Evolutionary conservation across 1,140 invertebrate genomes (phyloP), one percentile per base, ranked within the genome.

Genomic region (Caenorhabditis remanei): DNA sequence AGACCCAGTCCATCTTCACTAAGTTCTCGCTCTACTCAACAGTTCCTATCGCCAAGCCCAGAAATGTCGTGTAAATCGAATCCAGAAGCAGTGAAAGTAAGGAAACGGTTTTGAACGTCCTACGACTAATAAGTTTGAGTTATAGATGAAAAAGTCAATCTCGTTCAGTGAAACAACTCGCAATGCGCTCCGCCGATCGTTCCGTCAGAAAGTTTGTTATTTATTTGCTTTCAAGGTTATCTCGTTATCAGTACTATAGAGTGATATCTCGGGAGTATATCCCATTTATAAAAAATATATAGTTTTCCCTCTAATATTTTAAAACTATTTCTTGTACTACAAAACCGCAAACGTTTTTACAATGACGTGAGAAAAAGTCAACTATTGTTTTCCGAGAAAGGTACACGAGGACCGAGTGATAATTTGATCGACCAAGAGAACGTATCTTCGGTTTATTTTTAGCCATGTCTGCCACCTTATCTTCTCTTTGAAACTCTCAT

Each of bases 111-210:
- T 4, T 50, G 0, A 24, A 19, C 19, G 11, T 1, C 0, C 2
- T 19, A 63, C 32, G 61, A 63, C 6, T 63, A 9, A 40, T 40
- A 6, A 19, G 32, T 50, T n/a, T 50, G 9, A 85, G 19, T 63
- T 63, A 19, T 58, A 63, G 63, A 85, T 53, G 85, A 71, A 85
- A 63, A 84, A 84, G 41, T 84, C 82, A 9, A 84, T 84, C 8
- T 84, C 82, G 24, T 84, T 85, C 55, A 71, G 85, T 75, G 85
- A 85, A 79, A 85, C 63, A 46, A 85, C 85, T 53, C 67, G 85
- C 43, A 67, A 85, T 71, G 85, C 65, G 40, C 50, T 85, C 11
- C 63, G 85, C 14, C 41, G 85, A 71, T 85, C 85, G 32, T 85
- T 85, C 43, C 63, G 67, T 55, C 63, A 79, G 14, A 67, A 71